Evolutionary conservation across 2,888 invertebrate species (phyloP).

Genomic region (Thelaira solivaga): DNA sequence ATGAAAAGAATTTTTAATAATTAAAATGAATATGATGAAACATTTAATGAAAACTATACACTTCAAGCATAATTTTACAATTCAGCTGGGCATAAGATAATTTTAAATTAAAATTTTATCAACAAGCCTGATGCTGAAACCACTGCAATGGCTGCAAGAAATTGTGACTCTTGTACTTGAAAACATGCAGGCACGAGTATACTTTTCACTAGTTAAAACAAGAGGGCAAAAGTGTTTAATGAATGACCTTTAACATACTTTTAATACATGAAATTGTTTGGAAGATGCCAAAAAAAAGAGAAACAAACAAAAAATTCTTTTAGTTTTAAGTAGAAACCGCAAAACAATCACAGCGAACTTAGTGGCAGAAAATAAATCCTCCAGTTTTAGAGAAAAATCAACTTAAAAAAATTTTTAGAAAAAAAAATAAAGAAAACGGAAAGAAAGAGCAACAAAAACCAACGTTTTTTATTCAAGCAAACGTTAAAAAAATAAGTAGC

Average conservation of each 20-base stretch:
- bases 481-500: background rate
- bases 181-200: slow-evolving; percentile 4
- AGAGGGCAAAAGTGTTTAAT: slow-evolving; percentile 50
- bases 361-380: slow-evolving; percentile 7
- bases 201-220: background rate
- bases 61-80: background rate
- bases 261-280: slow-evolving; percentile 57
- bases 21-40: background rate
- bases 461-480: too few relatives aligned
- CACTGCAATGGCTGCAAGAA: background rate
- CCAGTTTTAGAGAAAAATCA: slow-evolving; percentile 15
- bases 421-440: slow-evolving; percentile 5
- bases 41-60: background rate
- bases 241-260: slow-evolving; percentile 57
- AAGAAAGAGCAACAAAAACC: too few relatives aligned
- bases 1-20: too few relatives aligned
- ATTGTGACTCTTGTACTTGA: too few relatives aligned
- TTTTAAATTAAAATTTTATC: slow-evolving; percentile 30
- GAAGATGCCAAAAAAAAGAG: slow-evolving; percentile 51
- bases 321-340: background rate
- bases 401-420: slow-evolving; percentile 6
- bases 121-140: slow-evolving; percentile 1
- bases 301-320: background rate
- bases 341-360: slow-evolving; percentile 36
- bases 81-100: background rate